phyloP scores from a whole-genome alignment of 2,113 vertebrate species.

The Rhipidura dahli region DNA sequence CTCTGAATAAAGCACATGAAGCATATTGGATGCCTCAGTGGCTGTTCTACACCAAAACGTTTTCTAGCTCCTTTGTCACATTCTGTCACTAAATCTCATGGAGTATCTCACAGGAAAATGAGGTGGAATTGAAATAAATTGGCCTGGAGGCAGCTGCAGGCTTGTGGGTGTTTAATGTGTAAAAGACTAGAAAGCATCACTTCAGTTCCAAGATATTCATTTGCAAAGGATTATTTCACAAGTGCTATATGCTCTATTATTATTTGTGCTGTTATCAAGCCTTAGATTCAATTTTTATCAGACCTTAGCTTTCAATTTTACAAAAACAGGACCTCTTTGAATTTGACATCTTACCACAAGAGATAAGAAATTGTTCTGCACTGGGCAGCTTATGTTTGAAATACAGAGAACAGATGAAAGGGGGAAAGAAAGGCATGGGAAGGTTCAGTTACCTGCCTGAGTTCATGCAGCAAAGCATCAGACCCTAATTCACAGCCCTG shows the following conservation, averaged over 20 bases:
- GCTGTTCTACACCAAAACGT: background rate
- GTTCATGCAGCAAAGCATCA: background rate
- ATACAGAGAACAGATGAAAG: background rate
- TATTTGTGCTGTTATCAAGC: background rate
- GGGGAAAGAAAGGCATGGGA: background rate
- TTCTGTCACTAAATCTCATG: background rate
- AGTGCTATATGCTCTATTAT: background rate
- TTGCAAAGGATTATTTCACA: background rate
- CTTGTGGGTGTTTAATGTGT: background rate
- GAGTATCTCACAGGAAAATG: constrained; percentile 21
- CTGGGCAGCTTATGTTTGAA: background rate
- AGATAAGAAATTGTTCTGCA: background rate
- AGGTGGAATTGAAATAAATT: constrained; percentile 42
- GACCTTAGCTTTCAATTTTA: background rate
- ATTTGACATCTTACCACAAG: background rate
- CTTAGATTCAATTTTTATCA: background rate
- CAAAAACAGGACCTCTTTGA: background rate
- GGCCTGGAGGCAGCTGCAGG: constrained; percentile 8
- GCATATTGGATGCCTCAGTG: background rate
- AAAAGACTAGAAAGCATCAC: background rate
- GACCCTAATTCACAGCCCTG: background rate
- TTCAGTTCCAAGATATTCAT: background rate
- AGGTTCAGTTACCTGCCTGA: background rate
- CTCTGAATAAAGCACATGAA: background rate
- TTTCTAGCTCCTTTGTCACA: constrained; percentile 10